These are phyloP conservation scores for Lepisosteus osseus DNA, from an alignment of 2,113 vertebrate genomes.

Conservation along the genomic window DNA sequence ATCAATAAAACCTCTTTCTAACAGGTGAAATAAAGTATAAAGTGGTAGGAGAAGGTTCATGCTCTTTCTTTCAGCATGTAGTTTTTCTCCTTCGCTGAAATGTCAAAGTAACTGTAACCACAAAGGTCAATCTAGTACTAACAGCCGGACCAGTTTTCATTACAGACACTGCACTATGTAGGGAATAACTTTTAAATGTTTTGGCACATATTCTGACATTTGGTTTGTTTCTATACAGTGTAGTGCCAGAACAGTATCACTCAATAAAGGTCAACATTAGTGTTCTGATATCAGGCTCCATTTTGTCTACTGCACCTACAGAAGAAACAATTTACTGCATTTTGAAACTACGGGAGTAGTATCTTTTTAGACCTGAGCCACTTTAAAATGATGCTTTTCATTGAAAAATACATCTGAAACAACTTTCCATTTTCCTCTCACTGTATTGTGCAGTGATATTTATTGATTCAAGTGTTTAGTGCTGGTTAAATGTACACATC, in stretches of 20 bases:
- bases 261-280: constrained; percentile 67
- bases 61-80: constrained; percentile 48
- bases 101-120: constrained; percentile 53
- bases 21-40: constrained; percentile 34
- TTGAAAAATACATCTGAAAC: too few species aligned
- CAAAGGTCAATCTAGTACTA: constrained; percentile 67
- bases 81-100: constrained; percentile 54
- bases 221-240: constrained; percentile 72
- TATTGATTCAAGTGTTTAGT: too few species aligned
- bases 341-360: constrained; percentile 38
- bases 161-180: constrained; percentile 57
- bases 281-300: constrained; percentile 48
- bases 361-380: constrained; percentile 17
- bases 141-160: constrained; percentile 66
- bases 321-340: constrained; percentile 29
- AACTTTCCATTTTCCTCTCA: too few species aligned
- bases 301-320: constrained; percentile 59
- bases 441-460: too few species aligned
- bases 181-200: constrained; percentile 38
- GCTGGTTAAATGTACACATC: too few species aligned
- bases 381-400: too few species aligned
- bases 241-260: constrained; percentile 57
- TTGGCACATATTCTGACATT: constrained; percentile 64
- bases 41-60: constrained; percentile 31
- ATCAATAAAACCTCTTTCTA: constrained; percentile 67